phyloP scores from a whole-genome alignment of 2,888 invertebrate genomes.

The Trachelus troglodyta region DNA sequence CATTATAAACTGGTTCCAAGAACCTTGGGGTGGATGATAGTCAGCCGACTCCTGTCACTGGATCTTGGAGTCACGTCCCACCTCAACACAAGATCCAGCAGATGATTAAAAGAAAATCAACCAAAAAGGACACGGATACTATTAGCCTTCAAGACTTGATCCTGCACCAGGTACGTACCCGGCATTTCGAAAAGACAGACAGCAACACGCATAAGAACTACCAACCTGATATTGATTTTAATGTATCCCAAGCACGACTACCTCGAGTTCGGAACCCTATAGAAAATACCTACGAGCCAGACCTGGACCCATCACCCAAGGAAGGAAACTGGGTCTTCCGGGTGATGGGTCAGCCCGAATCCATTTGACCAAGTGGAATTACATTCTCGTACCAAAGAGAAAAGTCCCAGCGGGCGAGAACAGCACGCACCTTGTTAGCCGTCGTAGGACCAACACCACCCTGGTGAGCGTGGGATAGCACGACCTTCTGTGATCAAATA shows the following conservation, averaged over 20 bases:
- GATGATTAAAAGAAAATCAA: background rate
- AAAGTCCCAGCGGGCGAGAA: constrained; percentile 11
- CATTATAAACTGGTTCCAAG: constrained; percentile 4
- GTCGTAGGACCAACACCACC: constrained; percentile 26
- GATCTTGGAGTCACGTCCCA: background rate
- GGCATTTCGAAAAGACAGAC: background rate
- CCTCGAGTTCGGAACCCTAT: background rate
- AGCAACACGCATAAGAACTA: background rate
- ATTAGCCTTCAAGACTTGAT: background rate
- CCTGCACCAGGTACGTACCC: background rate
- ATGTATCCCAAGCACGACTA: background rate
- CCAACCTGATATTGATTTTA: background rate
- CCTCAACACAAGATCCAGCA: background rate
- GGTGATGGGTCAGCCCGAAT: background rate
- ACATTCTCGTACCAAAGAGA: background rate
- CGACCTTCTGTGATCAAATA: constrained; percentile 41
- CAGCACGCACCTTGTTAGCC: constrained; percentile 16
- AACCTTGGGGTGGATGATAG: background rate
- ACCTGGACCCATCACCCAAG: background rate
- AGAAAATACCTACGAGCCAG: background rate
- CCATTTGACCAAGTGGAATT: background rate
- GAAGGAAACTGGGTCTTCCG: background rate
- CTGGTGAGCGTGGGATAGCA: constrained; percentile 39
- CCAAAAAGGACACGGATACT: background rate
- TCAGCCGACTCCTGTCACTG: background rate